Percentiles rank a stretch among this genome's conserved stretches.
Conservation (phyloP, 2,888 invertebrate genomes). For the Enoplolaimus lenunculus region DNA sequence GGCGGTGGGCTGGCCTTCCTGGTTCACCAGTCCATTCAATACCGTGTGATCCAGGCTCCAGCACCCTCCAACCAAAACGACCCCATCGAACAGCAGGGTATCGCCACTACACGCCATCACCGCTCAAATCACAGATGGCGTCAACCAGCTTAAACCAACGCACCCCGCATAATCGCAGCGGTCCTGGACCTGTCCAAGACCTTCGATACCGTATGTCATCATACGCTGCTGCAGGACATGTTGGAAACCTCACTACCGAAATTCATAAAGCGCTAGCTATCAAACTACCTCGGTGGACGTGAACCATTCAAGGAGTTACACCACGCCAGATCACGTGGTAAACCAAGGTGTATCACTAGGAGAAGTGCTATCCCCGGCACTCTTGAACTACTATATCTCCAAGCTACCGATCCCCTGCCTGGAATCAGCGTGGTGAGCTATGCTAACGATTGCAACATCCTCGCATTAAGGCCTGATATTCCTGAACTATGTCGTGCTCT, state of each 20-base stretch:
- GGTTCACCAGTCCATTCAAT: not conserved
- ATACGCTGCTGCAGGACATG: not conserved
- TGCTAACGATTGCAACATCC: not conserved
- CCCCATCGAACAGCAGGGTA: conserved; percentile 3
- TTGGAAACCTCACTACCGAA: not conserved
- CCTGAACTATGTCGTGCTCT: not conserved
- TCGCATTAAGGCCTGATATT: not conserved
- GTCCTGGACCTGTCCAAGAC: not conserved
- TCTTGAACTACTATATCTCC: not conserved
- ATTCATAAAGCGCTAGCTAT: not conserved
- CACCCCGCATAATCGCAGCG: not conserved
- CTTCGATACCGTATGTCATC: not conserved
- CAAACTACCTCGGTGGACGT: not conserved
- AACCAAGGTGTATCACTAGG: not conserved
- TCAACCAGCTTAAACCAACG: not conserved
- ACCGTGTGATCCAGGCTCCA: not conserved
- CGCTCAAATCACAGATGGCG: not conserved
- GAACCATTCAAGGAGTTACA: not conserved
- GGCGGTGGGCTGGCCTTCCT: not conserved
- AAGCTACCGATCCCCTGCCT: not conserved
- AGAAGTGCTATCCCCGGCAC: not conserved
- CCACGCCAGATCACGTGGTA: not conserved
- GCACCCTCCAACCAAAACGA: not conserved
- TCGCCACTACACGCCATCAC: conserved; percentile 1
- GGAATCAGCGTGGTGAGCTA: not conserved